These are phyloP conservation scores for Melitaea athalia DNA, from an alignment of 2,888 invertebrate genomes.

Conservation along the genomic window DNA sequence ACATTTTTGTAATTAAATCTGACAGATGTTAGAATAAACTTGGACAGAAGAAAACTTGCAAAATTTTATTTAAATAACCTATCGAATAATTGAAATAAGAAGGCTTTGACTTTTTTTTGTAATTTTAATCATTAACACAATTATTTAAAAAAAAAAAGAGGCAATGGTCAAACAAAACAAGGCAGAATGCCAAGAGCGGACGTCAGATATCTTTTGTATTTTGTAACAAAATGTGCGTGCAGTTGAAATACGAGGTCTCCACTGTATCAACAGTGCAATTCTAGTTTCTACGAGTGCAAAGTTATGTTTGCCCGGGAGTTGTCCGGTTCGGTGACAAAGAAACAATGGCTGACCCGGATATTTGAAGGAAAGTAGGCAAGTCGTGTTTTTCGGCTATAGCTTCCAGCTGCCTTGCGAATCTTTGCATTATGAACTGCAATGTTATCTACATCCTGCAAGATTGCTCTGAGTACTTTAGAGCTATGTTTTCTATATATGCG, in stretches of 20 bases:
- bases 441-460: conserved; percentile 1
- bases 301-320: conserved; percentile 56
- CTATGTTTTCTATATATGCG: background rate
- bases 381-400: conserved; percentile 52
- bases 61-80: background rate
- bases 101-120: conserved; percentile 16
- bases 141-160: conserved; percentile 52
- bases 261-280: conserved; percentile 43
- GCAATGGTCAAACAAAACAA: conserved; percentile 56
- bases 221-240: conserved; percentile 46
- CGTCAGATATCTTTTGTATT: conserved; percentile 63
- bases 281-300: conserved; percentile 51
- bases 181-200: conserved; percentile 52
- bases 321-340: conserved; percentile 70
- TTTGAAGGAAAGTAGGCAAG: conserved; percentile 65
- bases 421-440: conserved; percentile 11
- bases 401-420: conserved; percentile 25
- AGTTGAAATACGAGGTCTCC: conserved; percentile 38
- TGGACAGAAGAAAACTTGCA: background rate
- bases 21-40: too few relatives aligned
- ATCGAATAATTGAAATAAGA: background rate
- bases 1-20: too few relatives aligned
- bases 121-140: conserved; percentile 51
- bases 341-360: conserved; percentile 74
- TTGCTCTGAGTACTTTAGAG: background rate